A percentile compares a stretch with the other conserved stretches of the same genome.
Evolutionary conservation across 2,888 invertebrate genomes (phyloP).

Genomic region (Stenodema calcarata): DNA sequence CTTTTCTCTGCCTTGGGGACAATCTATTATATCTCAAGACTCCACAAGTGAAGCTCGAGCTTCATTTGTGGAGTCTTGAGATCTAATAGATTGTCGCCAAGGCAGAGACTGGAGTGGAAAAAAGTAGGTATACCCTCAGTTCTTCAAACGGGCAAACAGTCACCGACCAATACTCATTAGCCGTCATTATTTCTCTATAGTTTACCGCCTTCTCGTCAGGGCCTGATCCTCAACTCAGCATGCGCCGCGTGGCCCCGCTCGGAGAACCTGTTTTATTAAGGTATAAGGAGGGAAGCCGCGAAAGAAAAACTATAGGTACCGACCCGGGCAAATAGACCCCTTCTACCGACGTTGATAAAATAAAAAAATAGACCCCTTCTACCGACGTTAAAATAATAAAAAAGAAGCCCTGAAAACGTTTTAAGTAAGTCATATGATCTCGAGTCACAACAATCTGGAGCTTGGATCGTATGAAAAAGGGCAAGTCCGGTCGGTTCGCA

Average conservation of each 20-base stretch:
- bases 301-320: conserved; percentile 17
- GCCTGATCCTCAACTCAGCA: conserved; percentile 6
- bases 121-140: neutral
- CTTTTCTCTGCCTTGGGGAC: conserved; percentile 29
- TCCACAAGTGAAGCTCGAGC: conserved; percentile 6
- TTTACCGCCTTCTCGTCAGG: conserved; percentile 21
- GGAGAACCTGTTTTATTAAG: conserved; percentile 26
- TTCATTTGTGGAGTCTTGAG: conserved; percentile 27
- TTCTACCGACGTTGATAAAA: neutral
- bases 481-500: neutral
- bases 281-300: neutral
- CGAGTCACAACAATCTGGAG: conserved; percentile 22
- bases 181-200: conserved; percentile 36
- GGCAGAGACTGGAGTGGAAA: neutral
- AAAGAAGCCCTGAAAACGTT: neutral
- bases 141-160: conserved; percentile 12
- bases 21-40: conserved; percentile 44
- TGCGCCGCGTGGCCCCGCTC: neutral
- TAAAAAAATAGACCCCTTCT: neutral
- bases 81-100: conserved; percentile 48
- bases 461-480: conserved; percentile 14
- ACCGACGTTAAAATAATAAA: neutral
- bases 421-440: conserved; percentile 35
- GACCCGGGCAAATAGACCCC: neutral
- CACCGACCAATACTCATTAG: conserved; percentile 40